Evolutionary conservation across 2,113 vertebrate genomes (phyloP).

Genomic region (Oreochromis aureus): DNA sequence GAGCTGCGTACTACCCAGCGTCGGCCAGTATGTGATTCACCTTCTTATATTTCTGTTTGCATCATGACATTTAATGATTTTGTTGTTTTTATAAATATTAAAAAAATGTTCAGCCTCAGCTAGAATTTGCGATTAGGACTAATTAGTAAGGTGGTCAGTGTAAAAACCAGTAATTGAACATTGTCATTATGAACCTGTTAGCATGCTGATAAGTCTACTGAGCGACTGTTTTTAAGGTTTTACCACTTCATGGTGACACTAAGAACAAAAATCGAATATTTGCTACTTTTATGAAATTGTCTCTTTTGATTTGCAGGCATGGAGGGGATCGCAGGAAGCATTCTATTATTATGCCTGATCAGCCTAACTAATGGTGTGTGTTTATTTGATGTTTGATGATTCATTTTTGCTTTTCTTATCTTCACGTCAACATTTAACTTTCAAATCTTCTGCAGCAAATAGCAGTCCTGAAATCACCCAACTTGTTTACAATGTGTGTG

Average conservation of each 20-base stretch:
- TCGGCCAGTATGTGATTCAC: not conserved
- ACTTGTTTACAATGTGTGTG: rapidly evolving
- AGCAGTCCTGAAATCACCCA: rapidly evolving
- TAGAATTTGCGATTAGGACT: not conserved
- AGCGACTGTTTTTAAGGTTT: not conserved
- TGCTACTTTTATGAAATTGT: not conserved
- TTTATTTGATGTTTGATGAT: not conserved
- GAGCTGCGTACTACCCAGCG: not conserved
- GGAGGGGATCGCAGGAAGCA: not conserved
- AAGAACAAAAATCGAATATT: not conserved
- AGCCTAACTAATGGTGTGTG: constrained; percentile 43
- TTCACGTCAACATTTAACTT: not conserved
- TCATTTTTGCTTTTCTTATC: not conserved
- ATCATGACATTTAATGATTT: not conserved
- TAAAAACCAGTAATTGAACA: not conserved
- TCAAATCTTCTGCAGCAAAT: constrained; percentile 37
- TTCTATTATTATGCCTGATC: constrained; percentile 49
- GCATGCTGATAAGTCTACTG: not conserved
- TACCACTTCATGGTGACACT: not conserved
- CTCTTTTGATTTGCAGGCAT: constrained; percentile 27
- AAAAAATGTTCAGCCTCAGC: not conserved
- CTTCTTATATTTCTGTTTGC: not conserved
- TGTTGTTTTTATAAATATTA: not conserved
- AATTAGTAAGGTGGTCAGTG: not conserved
- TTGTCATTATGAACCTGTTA: not conserved